These are phyloP conservation scores for Ceratina japonica DNA, from an alignment of 1,140 invertebrate genomes.

Conservation along the genomic window DNA sequence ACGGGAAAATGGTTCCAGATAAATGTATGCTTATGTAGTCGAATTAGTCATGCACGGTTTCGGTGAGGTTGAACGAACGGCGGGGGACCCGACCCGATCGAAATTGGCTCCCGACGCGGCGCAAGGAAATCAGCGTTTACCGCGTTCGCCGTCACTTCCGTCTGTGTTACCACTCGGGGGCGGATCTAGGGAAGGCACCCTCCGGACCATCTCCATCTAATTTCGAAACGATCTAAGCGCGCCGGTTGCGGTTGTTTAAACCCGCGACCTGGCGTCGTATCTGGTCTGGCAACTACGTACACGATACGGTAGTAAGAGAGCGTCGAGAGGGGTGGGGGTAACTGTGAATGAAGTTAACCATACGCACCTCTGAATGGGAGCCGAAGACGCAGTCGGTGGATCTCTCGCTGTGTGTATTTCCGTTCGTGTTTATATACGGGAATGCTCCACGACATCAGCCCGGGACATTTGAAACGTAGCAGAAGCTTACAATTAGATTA, in stretches of 20 bases:
- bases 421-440: constrained; percentile 70
- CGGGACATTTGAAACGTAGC: constrained; percentile 70
- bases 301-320: constrained; percentile 24
- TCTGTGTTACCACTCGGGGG: background rate
- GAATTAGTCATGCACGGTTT: constrained; percentile 17
- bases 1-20: background rate
- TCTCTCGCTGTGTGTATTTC: constrained; percentile 59
- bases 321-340: constrained; percentile 55
- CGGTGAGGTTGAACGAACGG: constrained; percentile 29
- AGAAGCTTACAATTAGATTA: constrained; percentile 49
- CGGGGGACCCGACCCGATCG: background rate
- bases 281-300: constrained; percentile 47
- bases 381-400: constrained; percentile 42
- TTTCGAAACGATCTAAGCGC: constrained; percentile 54
- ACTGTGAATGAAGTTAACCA: constrained; percentile 73
- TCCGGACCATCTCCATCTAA: constrained; percentile 55
- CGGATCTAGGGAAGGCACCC: constrained; percentile 30
- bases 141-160: constrained; percentile 38
- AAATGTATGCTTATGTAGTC: background rate
- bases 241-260: constrained; percentile 63
- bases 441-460: constrained; percentile 57
- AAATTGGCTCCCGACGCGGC: background rate
- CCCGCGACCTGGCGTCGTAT: constrained; percentile 43
- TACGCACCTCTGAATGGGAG: constrained; percentile 61
- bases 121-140: constrained; percentile 23